Percentiles rank a stretch among this genome's conserved stretches.
These are phyloP conservation scores for Phaethornis superciliosus DNA, from an alignment of 2,113 vertebrate species.

Conservation along the genomic window DNA sequence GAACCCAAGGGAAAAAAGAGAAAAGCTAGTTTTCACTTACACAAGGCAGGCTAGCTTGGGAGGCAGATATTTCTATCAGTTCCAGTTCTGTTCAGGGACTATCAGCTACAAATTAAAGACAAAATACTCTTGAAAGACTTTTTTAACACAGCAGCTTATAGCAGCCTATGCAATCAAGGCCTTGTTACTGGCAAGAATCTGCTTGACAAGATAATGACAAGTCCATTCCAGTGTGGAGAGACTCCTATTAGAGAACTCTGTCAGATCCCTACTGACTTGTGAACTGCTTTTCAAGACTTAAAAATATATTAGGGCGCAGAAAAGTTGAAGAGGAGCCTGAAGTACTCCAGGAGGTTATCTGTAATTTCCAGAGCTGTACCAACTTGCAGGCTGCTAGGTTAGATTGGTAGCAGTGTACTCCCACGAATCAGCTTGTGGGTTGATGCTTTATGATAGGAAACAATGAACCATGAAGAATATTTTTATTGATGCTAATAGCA, in stretches of 20 bases:
- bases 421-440: neutral
- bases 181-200: neutral
- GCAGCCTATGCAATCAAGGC: neutral
- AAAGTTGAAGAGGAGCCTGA: neutral
- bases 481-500: neutral
- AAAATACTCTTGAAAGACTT: neutral
- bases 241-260: neutral
- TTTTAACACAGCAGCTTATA: neutral
- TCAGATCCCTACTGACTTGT: neutral
- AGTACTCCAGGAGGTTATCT: neutral
- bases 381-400: neutral
- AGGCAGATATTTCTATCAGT: neutral
- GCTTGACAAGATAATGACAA: neutral
- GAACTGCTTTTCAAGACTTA: neutral
- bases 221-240: neutral
- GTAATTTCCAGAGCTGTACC: neutral
- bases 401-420: neutral
- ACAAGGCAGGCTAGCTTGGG: neutral
- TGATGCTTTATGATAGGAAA: neutral
- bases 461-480: neutral
- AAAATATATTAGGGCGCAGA: neutral
- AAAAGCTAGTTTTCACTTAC: neutral
- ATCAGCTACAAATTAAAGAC: neutral
- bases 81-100: neutral
- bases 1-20: neutral